A percentile compares a stretch with the other conserved stretches of the same genome.
phyloP scores from a whole-genome alignment of 2,113 vertebrate genomes.

The Oryctolagus cuniculus region DNA sequence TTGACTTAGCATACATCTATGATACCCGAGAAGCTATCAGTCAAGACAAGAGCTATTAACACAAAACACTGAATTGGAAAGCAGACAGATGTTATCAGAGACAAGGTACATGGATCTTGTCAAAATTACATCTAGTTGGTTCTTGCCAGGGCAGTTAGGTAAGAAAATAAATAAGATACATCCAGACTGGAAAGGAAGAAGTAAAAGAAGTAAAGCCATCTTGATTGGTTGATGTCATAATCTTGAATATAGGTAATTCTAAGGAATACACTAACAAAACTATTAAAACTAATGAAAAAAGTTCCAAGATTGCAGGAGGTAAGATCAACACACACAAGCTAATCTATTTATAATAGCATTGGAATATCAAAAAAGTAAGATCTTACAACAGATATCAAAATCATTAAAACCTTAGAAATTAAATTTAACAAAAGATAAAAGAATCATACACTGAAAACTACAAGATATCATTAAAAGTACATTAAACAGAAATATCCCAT shows the following conservation, averaged over 20 bases:
- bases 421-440: conserved; percentile 5
- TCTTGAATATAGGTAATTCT: not conserved
- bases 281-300: not conserved
- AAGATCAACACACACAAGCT: not conserved
- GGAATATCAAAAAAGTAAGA: not conserved
- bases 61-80: conserved; percentile 13
- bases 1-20: not conserved
- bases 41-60: not conserved
- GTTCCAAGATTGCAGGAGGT: not conserved
- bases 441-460: not conserved
- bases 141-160: not conserved
- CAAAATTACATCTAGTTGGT: conserved; percentile 3
- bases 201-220: not conserved
- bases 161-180: not conserved
- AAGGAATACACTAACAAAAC: not conserved
- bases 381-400: not conserved
- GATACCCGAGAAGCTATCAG: not conserved
- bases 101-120: not conserved
- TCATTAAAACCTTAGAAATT: not conserved
- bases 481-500: not conserved
- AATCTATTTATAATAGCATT: not conserved
- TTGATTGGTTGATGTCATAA: not conserved
- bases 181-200: not conserved
- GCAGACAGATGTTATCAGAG: not conserved
- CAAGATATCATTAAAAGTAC: not conserved